Base-by-base conservation (phyloP, 2,113 vertebrate species). In the Rhinichthys klamathensis region DNA sequence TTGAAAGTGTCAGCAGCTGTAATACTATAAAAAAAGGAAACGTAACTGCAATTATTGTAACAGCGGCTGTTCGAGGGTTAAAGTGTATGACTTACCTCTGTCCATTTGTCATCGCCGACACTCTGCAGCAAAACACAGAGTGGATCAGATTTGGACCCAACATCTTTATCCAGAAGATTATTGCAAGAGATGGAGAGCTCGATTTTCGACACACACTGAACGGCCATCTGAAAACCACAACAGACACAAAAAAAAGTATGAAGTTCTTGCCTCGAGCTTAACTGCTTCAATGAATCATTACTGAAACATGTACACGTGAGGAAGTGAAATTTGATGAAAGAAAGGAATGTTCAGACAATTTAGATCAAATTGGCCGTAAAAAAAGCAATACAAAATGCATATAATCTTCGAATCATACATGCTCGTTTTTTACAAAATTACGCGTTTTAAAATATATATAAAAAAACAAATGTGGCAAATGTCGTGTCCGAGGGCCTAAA, bases 61-160 rank as follows among this genome's bases (percentile, higher is more conserved):
- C 32, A 10, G 18, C 0, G 8, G 65, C 18, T 38, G 10, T 69
- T 69, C 4, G 21, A 35, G 16, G 18, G 32, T 70, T 65, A 69
- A 38, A 2, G 16, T 67, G 2, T 89, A 90, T 90, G 9, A 9
- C 8, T 41, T 41, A 98, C 98, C 97, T 99, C 97, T 3, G 89
- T 90, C 97, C 97, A 98, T 2, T 6, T 92, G 76, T 95, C 94
- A 1, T 91, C 94, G n/a, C 95, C 96, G n/a, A 89, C 74, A 51
- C 92, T 94, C 93, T 96, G 96, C 16, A 96, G 95, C 89, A 97
- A 91, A 18, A 97, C 96, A n/a, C 97, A 98, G 30, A 97, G 93
- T 0, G 97, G 97, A 73, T 99, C 97, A 0, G 97, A 99, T 83
- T 95, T 94, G 38, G 97, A 99, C 6, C 96, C 93, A 4, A 97